Percentiles rank a stretch among this genome's conserved stretches.
These are phyloP conservation scores for Phoxinus dragarum DNA, from an alignment of 2,797 vertebrate species.

Conservation along the genomic window DNA sequence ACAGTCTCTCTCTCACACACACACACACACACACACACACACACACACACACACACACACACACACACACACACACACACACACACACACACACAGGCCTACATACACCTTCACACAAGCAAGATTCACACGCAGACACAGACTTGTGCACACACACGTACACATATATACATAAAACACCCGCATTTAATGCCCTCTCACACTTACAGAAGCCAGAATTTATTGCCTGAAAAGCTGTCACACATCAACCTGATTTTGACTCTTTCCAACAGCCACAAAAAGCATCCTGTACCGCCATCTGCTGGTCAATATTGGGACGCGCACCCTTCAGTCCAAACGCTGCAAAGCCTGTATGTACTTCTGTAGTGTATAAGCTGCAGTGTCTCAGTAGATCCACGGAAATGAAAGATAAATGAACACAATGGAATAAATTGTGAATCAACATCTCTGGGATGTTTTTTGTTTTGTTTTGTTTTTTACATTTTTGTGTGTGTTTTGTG, in stretches of 20 bases:
- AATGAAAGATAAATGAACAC: conserved; percentile 26
- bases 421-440: conserved; percentile 30
- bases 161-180: conserved; percentile 35
- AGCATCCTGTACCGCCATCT: conserved; percentile 68
- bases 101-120: conserved; percentile 25
- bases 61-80: conserved; percentile 45
- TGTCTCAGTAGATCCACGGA: conserved; percentile 25
- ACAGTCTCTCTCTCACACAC: conserved; percentile 3
- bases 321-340: conserved; percentile 31
- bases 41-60: conserved; percentile 34
- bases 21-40: conserved; percentile 38
- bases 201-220: conserved; percentile 62
- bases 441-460: conserved; percentile 47
- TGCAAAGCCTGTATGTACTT: conserved; percentile 1
- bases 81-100: conserved; percentile 12
- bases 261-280: conserved; percentile 47
- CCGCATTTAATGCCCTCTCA: conserved; percentile 54
- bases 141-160: conserved; percentile 40
- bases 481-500: neutral
- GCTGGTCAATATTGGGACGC: conserved; percentile 68
- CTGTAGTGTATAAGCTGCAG: conserved; percentile 35
- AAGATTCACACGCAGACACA: conserved; percentile 30
- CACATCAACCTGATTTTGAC: conserved; percentile 64
- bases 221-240: conserved; percentile 65
- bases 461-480: neutral